These are phyloP conservation scores for Phymanthus crucifer DNA, from an alignment of 92 coral and sea anemone species.

Conservation along the genomic window DNA sequence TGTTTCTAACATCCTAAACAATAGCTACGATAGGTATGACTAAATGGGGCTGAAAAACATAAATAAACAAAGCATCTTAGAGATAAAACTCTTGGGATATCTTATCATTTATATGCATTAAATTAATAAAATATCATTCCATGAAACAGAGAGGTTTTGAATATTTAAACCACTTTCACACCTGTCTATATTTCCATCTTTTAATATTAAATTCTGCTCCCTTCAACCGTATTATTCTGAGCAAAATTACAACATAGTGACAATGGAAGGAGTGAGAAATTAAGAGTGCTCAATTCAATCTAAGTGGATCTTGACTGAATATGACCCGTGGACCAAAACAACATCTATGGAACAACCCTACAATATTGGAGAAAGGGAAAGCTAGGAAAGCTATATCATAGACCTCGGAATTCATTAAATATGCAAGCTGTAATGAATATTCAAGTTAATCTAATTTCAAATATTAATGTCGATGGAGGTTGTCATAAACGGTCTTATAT, in stretches of 20 bases:
- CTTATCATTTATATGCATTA: conserved; percentile 7
- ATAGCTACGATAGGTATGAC: neutral
- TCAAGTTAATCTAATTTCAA: conserved; percentile 23
- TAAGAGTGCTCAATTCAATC: neutral
- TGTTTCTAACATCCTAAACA: neutral
- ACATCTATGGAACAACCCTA: conserved; percentile 4
- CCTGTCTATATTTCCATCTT: neutral
- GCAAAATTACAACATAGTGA: neutral
- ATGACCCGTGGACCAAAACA: neutral
- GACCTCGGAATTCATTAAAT: conserved; percentile 16
- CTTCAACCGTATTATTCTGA: neutral
- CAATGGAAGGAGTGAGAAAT: neutral
- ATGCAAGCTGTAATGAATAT: neutral
- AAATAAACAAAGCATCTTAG: conserved; percentile 1
- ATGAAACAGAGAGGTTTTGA: neutral
- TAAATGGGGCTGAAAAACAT: neutral
- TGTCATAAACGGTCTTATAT: conserved; percentile 8
- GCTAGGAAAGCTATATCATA: no score
- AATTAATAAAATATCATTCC: conserved; percentile 6
- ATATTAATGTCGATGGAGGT: conserved; percentile 13
- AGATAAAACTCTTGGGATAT: conserved; percentile 1
- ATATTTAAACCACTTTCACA: neutral
- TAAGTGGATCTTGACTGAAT: neutral
- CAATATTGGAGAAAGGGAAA: neutral
- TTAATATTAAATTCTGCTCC: conserved; percentile 2